Percentiles rank a stretch among this genome's conserved stretches.
Evolutionary conservation across 2,888 invertebrate species (phyloP).

Genomic region (Eustalomyia histrio): DNA sequence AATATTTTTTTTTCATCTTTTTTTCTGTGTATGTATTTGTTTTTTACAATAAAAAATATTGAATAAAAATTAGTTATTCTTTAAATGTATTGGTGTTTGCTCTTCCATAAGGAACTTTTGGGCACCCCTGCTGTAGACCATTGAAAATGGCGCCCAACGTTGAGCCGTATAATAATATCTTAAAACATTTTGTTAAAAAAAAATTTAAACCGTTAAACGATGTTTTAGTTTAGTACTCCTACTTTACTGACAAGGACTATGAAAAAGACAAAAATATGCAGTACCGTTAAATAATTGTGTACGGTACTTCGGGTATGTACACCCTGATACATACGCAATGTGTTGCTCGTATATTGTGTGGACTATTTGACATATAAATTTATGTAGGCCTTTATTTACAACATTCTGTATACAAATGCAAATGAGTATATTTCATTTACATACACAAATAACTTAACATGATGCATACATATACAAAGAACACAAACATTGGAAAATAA

Average conservation of each 20-base stretch:
- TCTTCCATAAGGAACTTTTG: too few species aligned
- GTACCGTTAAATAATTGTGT: not conserved
- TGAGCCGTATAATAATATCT: too few species aligned
- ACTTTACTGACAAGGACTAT: not conserved
- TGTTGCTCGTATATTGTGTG: not conserved
- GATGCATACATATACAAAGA: not conserved
- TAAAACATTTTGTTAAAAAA: not conserved
- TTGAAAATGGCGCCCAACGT: too few species aligned
- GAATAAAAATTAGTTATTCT: too few species aligned
- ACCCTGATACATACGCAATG: not conserved
- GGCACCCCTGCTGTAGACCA: too few species aligned
- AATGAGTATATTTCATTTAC: constrained; percentile 34
- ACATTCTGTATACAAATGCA: constrained; percentile 23
- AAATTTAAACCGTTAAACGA: not conserved
- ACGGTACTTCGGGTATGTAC: not conserved
- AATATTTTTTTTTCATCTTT: too few species aligned
- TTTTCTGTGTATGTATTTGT: too few species aligned
- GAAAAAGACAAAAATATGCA: not conserved
- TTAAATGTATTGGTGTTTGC: too few species aligned
- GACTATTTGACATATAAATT: constrained; percentile 29
- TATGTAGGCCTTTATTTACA: constrained; percentile 32
- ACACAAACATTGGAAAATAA: not conserved
- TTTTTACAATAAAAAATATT: too few species aligned
- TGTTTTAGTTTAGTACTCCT: not conserved
- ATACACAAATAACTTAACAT: constrained; percentile 17